Base-by-base conservation (phyloP, 2,113 vertebrate species). In the Podarcis muralis region DNA sequence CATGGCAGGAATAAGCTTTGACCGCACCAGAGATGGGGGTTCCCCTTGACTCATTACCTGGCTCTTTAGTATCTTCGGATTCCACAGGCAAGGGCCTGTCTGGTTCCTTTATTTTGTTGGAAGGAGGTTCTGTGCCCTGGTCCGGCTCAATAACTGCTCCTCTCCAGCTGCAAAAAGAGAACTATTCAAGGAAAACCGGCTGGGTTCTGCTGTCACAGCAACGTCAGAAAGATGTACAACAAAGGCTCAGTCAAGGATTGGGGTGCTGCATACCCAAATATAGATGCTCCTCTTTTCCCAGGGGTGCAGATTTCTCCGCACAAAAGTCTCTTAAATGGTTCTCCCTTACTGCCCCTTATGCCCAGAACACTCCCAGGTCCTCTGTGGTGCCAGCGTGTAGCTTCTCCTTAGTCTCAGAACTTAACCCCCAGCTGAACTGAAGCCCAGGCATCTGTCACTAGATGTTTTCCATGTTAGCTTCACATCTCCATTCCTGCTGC, bases 121-220 rank as follows among this genome's bases (percentile, higher is more conserved):
- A 97, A 0, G 97, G 96, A 6, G 93, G 92, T 74, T 97, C 96
- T 0, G 96, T 96, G 81, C 81, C 95, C 87, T 97, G 98, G 12
- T 97, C 98, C 0, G 98, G 97, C 94, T 98, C 98, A 11, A 98
- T 97, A 90, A 98, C 93, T 0, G 97, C 95, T 68, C 98, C 98
- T 89, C 92, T 95, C 98, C 98, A 98, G 93, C 98, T 99, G 85
- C 27, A 92, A 74, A 88, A 48, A 18, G 15, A 69, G 22, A 68
- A 30, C 15, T 2, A 23, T 22, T 32, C 57, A 71, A 68, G 62
- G 9, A 20, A 84, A 5, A 16, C 40, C 35, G 75, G 2, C 59
- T 6, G 59, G n/a, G 11, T 65, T 5, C 59, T 5, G 22, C 20
- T 9, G 23, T n/a, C 32, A 30, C n/a, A 35, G 59, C 48, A 53